Evolutionary conservation across 2,888 invertebrate genomes (phyloP), one percentile per base, ranked within the genome.

Genomic region (Argyra leucocephala): DNA sequence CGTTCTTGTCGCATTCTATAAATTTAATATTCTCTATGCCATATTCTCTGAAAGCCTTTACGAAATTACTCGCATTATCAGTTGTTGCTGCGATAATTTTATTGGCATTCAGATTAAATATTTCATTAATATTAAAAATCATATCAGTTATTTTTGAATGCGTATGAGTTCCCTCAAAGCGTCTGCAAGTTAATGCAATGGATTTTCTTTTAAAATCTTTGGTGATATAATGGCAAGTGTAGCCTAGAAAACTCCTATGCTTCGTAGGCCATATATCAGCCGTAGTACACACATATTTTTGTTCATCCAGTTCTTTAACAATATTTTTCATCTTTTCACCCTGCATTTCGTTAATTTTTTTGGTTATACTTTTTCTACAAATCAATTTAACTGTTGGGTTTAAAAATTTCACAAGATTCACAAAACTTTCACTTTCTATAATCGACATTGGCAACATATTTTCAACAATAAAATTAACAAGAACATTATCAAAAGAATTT

Each of bases 221-320:
- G n/a, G 57, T 57, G 6, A 57, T 57, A n/a, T 57, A 57, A 57
- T 57, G 57, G 5, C 57, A 57, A 15, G 57, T 57, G n/a, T 57
- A 57, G 1, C 57, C 57, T 18, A 57, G n/a, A 57, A 57, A 57
- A n/a, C 57, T 57, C n/a, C 57, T 57, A 57, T 57, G 57, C 18
- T 57, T 57, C 2, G 57, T 57, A 18, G n/a, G 6, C 57, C 18
- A 10, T 57, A 57, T 57, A 57, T 57, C 57, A n/a, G n/a, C 57
- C 18, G 57, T 57, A n/a, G 57, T 57, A n/a, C 57, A 57, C n/a
- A 57, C 57, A 57, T 57, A 57, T 57, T 18, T n/a, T 57, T 57
- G 57, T 10, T 57, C n/a, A 18, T 15, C 15, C 6, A 57, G 4
- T 6, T n/a, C n/a, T 57, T 57, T 4, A 18, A n/a, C n/a, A n/a